Percentiles rank a stretch among this genome's conserved stretches.
phyloP scores from a whole-genome alignment of 2,888 invertebrate genomes.

The Choreutis nemorana region DNA sequence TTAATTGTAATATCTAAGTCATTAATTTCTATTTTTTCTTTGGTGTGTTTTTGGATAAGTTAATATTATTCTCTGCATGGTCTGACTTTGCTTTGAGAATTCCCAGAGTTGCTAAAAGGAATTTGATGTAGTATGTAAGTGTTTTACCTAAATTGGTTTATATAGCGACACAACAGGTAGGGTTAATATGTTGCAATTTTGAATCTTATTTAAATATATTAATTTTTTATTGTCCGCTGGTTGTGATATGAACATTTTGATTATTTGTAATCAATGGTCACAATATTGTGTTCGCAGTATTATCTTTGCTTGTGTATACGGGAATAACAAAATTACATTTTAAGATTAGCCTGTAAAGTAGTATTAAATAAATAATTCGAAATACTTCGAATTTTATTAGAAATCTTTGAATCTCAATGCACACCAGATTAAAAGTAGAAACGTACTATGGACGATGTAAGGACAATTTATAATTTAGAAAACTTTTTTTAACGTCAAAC shows the following conservation, averaged over 20 bases:
- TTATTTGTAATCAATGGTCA: no score
- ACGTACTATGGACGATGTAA: no score
- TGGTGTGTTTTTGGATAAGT: conserved; percentile 30
- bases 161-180: background rate
- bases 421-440: conserved; percentile 46
- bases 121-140: background rate
- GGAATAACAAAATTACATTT: conserved; percentile 9
- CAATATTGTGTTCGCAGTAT: conserved; percentile 34
- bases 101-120: conserved; percentile 5
- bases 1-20: conserved; percentile 12
- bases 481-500: no score
- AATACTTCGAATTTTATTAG: background rate
- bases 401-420: conserved; percentile 9
- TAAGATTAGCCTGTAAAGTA: background rate
- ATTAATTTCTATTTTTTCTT: conserved; percentile 35
- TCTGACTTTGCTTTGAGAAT: conserved; percentile 11
- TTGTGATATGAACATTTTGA: no score
- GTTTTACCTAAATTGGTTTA: background rate
- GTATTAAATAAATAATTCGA: background rate
- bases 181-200: no score
- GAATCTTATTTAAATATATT: no score
- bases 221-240: no score
- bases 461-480: no score
- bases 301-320: conserved; percentile 29
- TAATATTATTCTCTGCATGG: conserved; percentile 9